phyloP scores from a whole-genome alignment of 2,888 invertebrate species.

The Caenorhabditis virilis region DNA sequence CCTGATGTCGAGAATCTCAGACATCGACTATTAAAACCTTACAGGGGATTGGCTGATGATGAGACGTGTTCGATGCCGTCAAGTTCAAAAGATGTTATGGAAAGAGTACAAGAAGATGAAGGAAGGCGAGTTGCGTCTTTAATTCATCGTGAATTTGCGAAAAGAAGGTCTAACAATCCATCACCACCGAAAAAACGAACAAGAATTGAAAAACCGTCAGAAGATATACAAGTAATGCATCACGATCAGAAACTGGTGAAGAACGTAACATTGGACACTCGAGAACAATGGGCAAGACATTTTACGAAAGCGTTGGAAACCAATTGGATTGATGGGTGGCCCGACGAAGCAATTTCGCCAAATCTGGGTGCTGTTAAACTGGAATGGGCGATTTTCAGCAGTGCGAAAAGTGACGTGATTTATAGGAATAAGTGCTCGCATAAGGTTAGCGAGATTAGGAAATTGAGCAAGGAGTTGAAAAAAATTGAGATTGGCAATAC shows the following conservation, averaged over 20 bases:
- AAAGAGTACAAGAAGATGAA: slow-evolving; percentile 72
- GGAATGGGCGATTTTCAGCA: slow-evolving; percentile 38
- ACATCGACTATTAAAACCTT: too few species aligned
- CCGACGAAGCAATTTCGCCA: slow-evolving; percentile 4
- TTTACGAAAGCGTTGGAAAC: slow-evolving; percentile 24
- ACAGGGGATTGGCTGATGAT: slow-evolving; percentile 32
- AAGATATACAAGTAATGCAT: slow-evolving; percentile 19
- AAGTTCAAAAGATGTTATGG: slow-evolving; percentile 36
- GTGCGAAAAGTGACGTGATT: slow-evolving; percentile 40
- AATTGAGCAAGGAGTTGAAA: slow-evolving; percentile 14
- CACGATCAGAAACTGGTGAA: slow-evolving; percentile 18
- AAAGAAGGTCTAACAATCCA: slow-evolving; percentile 16
- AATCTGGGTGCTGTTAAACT: slow-evolving; percentile 33
- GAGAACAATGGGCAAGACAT: slow-evolving; percentile 34
- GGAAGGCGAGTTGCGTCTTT: slow-evolving; percentile 26
- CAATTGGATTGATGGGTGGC: slow-evolving; percentile 37
- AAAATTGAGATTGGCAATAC: slow-evolving; percentile 18
- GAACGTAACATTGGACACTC: slow-evolving; percentile 23
- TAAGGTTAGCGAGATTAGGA: slow-evolving; percentile 49
- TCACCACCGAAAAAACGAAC: background rate
- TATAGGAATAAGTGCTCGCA: slow-evolving; percentile 45
- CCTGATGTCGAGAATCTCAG: too few species aligned
- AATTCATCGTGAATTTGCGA: slow-evolving; percentile 41
- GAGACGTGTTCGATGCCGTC: slow-evolving; percentile 21
- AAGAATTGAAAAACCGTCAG: slow-evolving; percentile 8